A percentile compares a stretch with the other conserved stretches of the same genome.
Conservation (phyloP, 1,140 invertebrate genomes). For the Atta texana region DNA sequence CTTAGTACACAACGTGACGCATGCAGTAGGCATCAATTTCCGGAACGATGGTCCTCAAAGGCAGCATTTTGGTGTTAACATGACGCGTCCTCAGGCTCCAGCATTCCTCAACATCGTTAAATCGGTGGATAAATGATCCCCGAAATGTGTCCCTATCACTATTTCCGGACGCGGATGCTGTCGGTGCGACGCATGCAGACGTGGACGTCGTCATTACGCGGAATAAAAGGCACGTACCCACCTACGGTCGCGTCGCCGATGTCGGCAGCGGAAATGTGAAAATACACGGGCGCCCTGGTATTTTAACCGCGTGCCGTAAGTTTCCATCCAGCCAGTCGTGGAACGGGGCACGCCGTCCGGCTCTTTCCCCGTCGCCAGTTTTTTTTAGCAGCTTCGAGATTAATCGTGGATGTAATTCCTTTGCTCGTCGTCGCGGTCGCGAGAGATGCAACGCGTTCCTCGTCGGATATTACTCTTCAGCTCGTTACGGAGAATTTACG, state of each 20-base stretch:
- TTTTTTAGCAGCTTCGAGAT: slow-evolving; percentile 63
- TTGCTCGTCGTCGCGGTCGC: slow-evolving; percentile 26
- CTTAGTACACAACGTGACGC: slow-evolving; percentile 45
- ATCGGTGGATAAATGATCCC: slow-evolving; percentile 75
- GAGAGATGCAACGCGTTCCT: slow-evolving; percentile 26
- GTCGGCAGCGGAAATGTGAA: slow-evolving; percentile 68
- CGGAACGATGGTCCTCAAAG: slow-evolving; percentile 62
- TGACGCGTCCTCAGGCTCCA: slow-evolving; percentile 53
- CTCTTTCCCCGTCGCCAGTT: background rate
- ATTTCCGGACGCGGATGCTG: slow-evolving; percentile 68
- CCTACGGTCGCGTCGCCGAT: slow-evolving; percentile 50
- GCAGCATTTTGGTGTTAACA: slow-evolving; percentile 73
- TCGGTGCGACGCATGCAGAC: slow-evolving; percentile 6
- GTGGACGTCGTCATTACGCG: slow-evolving; percentile 62
- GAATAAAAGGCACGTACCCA: slow-evolving; percentile 66
- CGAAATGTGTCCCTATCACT: slow-evolving; percentile 69
- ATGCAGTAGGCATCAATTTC: slow-evolving; percentile 68
- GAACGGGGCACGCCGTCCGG: slow-evolving; percentile 7
- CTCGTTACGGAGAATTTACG: slow-evolving; percentile 53
- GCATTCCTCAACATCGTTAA: slow-evolving; percentile 73
- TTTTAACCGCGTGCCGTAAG: slow-evolving; percentile 51
- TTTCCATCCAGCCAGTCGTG: slow-evolving; percentile 14
- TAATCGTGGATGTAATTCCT: slow-evolving; percentile 55
- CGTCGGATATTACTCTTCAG: slow-evolving; percentile 49
- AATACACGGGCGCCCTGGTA: slow-evolving; percentile 58